phyloP scores from a whole-genome alignment of 1,140 invertebrate genomes.

The Eubasilissa regina region DNA sequence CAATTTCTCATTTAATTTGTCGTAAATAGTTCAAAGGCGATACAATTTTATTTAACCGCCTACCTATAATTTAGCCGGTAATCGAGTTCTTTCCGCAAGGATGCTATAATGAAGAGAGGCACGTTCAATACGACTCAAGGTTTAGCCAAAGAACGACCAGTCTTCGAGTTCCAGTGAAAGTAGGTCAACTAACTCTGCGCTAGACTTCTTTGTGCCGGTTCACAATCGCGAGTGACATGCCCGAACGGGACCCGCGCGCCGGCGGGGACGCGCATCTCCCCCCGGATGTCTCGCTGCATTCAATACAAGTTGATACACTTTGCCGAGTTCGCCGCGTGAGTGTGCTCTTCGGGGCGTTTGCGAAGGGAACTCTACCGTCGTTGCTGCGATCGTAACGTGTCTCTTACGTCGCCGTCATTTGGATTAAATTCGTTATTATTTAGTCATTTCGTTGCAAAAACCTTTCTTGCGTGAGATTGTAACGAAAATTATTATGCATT shows the following conservation, averaged over 20 bases:
- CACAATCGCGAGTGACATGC: neutral
- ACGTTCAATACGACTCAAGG: slow-evolving; percentile 22
- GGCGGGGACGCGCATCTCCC: neutral
- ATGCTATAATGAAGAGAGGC: slow-evolving; percentile 21
- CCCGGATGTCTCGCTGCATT: neutral
- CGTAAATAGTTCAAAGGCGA: no score
- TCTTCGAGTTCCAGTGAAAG: slow-evolving; percentile 26
- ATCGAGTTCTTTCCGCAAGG: slow-evolving; percentile 13
- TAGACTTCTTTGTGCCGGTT: slow-evolving; percentile 3
- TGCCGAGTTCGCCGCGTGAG: neutral
- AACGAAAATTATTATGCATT: neutral
- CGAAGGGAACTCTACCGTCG: no score
- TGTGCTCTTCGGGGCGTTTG: neutral
- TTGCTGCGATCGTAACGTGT: no score
- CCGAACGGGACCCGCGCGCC: neutral
- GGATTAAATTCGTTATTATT: slow-evolving; percentile 7
- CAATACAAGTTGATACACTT: neutral
- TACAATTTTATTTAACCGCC: neutral
- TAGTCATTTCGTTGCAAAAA: slow-evolving; percentile 37
- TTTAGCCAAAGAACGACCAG: slow-evolving; percentile 7
- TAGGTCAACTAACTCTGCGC: slow-evolving; percentile 18
- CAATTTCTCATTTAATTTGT: no score
- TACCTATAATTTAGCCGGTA: neutral
- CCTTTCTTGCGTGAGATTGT: slow-evolving; percentile 31
- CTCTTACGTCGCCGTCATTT: neutral